phyloP scores from a whole-genome alignment of 2,888 invertebrate species.

The Drosophila macrothrix region DNA sequence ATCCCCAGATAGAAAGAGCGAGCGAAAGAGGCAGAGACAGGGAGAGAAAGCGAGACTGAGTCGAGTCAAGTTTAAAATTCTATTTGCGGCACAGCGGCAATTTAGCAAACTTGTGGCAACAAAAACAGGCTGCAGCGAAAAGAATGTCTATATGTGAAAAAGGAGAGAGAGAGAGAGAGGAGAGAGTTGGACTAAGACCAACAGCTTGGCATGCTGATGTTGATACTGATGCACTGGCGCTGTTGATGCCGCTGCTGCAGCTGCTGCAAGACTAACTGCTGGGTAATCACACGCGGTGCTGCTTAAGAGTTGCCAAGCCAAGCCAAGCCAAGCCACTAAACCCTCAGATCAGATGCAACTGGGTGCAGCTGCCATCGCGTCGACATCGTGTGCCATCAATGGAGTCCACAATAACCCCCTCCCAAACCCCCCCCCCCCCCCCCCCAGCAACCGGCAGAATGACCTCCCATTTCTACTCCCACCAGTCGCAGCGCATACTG shows the following conservation, averaged over 20 bases:
- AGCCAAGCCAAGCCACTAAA: slow-evolving; percentile 42
- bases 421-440: no score
- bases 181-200: neutral
- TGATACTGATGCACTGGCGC: slow-evolving; percentile 46
- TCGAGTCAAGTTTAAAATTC: slow-evolving; percentile 65
- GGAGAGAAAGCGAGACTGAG: slow-evolving; percentile 1
- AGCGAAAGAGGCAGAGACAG: neutral
- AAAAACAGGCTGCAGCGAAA: slow-evolving; percentile 10
- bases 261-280: slow-evolving; percentile 71
- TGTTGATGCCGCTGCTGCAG: slow-evolving; percentile 28
- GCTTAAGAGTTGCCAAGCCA: slow-evolving; percentile 66
- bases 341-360: slow-evolving; percentile 37
- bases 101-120: slow-evolving; percentile 59
- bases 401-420: slow-evolving; percentile 39
- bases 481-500: slow-evolving; percentile 32
- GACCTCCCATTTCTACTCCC: slow-evolving; percentile 19
- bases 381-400: slow-evolving; percentile 73
- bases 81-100: slow-evolving; percentile 76
- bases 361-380: slow-evolving; percentile 40
- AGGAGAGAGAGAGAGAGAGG: neutral
- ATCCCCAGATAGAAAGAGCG: slow-evolving; percentile 44
- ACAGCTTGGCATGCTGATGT: slow-evolving; percentile 34
- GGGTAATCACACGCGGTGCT: slow-evolving; percentile 79
- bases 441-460: no score
- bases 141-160: neutral